Percentiles rank a stretch among this genome's conserved stretches.
Conservation (phyloP, 2,888 invertebrate genomes). For the Bursaphelenchus okinawaensis region DNA sequence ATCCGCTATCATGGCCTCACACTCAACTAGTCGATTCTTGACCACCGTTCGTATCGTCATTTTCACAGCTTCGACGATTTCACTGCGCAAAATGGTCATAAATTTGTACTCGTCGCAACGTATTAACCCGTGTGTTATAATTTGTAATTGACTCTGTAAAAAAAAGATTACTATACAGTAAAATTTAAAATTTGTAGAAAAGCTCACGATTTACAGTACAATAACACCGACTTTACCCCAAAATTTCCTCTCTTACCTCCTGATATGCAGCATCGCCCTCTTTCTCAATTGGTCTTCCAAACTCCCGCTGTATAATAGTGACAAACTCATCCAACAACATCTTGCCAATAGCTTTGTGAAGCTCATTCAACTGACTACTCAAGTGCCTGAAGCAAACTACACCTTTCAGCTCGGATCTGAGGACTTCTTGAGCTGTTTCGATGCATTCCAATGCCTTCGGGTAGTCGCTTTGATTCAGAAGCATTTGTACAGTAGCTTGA, state of each 20-base stretch:
- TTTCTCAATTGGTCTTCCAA: slow-evolving; percentile 64
- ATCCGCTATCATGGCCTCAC: slow-evolving; percentile 37
- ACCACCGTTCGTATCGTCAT: slow-evolving; percentile 48
- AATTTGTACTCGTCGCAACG: slow-evolving; percentile 81
- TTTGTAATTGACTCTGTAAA: slow-evolving; percentile 5
- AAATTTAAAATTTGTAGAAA: neutral
- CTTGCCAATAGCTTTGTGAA: slow-evolving; percentile 89
- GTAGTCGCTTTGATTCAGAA: slow-evolving; percentile 90
- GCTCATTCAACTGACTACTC: slow-evolving; percentile 87
- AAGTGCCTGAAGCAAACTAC: slow-evolving; percentile 90
- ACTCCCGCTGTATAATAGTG: slow-evolving; percentile 80
- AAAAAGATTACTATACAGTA: neutral
- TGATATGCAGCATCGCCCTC: slow-evolving; percentile 23
- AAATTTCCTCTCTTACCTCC: neutral
- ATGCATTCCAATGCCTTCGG: slow-evolving; percentile 94
- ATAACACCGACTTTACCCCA: too few species aligned
- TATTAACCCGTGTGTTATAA: slow-evolving; percentile 63
- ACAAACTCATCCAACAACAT: slow-evolving; percentile 93
- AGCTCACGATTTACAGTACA: too few species aligned
- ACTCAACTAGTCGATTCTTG: slow-evolving; percentile 38
- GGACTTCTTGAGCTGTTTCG: slow-evolving; percentile 77
- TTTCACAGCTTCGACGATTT: slow-evolving; percentile 65
- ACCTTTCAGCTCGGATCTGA: slow-evolving; percentile 81
- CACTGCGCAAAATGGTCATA: slow-evolving; percentile 69
- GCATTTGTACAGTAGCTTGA: slow-evolving; percentile 88